phyloP scores from a whole-genome alignment of 2,888 invertebrate genomes.

The Cactoblastis cactorum region DNA sequence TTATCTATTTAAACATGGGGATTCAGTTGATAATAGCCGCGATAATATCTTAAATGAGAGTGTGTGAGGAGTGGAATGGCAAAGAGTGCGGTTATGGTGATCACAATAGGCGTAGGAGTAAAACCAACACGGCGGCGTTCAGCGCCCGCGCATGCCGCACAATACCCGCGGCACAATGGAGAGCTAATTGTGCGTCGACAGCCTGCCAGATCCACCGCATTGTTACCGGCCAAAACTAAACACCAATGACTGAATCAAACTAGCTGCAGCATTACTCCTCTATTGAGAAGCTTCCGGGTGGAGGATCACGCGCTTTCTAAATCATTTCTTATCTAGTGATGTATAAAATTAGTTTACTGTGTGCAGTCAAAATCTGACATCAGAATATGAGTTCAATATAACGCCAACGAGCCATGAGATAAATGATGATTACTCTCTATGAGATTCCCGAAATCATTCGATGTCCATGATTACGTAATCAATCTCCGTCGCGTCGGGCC shows the following conservation, averaged over 20 bases:
- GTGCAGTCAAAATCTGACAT: conserved; percentile 38
- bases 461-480: conserved; percentile 74
- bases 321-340: conserved; percentile 34
- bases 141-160: conserved; percentile 50
- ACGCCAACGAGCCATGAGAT: conserved; percentile 70
- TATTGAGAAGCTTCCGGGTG: conserved; percentile 21
- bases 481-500: conserved; percentile 69
- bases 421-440: conserved; percentile 71
- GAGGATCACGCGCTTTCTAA: conserved; percentile 30
- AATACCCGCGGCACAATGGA: conserved; percentile 58
- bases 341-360: conserved; percentile 49
- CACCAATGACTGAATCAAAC: conserved; percentile 36
- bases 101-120: conserved; percentile 74
- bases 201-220: conserved; percentile 46
- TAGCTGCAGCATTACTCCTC: conserved; percentile 25
- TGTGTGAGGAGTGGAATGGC: conserved; percentile 46
- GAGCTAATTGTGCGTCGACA: conserved; percentile 75
- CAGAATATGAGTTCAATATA: conserved; percentile 45
- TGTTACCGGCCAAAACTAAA: conserved; percentile 44
- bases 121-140: conserved; percentile 48
- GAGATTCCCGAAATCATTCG: conserved; percentile 67
- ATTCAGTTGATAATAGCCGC: conserved; percentile 53
- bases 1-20: conserved; percentile 55
- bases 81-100: conserved; percentile 52
- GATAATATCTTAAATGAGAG: conserved; percentile 64